Evolutionary conservation across 2,797 vertebrate species (phyloP).

Genomic region (Danio tinwini): DNA sequence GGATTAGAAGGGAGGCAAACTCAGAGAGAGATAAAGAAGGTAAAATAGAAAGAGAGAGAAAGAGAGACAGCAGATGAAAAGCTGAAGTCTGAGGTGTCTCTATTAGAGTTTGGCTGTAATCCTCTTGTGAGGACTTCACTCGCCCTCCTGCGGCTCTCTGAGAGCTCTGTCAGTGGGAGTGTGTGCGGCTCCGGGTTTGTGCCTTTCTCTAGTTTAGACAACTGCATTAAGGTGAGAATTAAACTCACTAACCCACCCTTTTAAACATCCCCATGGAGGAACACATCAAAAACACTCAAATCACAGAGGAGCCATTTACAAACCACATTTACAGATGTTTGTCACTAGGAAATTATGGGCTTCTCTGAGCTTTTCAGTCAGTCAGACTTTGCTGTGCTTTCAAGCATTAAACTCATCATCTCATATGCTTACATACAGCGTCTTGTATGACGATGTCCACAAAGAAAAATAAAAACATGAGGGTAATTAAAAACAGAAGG

Average conservation of each 20-base stretch:
- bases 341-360: background rate
- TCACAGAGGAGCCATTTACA: slow-evolving; percentile 13
- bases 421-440: background rate
- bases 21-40: slow-evolving; percentile 30
- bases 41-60: slow-evolving; percentile 43
- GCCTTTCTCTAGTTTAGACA: slow-evolving; percentile 3
- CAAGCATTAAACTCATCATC: background rate
- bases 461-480: slow-evolving; percentile 36
- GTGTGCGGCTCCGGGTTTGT: slow-evolving; percentile 25
- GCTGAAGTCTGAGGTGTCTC: slow-evolving; percentile 52
- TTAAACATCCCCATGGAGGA: slow-evolving; percentile 1
- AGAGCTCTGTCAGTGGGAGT: slow-evolving; percentile 47
- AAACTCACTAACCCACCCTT: slow-evolving; percentile 28
- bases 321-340: slow-evolving; percentile 18
- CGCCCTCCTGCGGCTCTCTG: slow-evolving; percentile 56
- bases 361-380: background rate
- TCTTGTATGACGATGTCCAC: background rate
- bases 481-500: slow-evolving; percentile 35
- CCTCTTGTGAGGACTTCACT: slow-evolving; percentile 55
- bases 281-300: slow-evolving; percentile 20
- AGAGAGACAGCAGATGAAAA: slow-evolving; percentile 46
- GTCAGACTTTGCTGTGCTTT: background rate
- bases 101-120: slow-evolving; percentile 52
- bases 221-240: slow-evolving; percentile 17
- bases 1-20: slow-evolving; percentile 34